Evolutionary conservation across 2,888 invertebrate genomes (phyloP).

Genomic region (Nemotelus pantherinus): DNA sequence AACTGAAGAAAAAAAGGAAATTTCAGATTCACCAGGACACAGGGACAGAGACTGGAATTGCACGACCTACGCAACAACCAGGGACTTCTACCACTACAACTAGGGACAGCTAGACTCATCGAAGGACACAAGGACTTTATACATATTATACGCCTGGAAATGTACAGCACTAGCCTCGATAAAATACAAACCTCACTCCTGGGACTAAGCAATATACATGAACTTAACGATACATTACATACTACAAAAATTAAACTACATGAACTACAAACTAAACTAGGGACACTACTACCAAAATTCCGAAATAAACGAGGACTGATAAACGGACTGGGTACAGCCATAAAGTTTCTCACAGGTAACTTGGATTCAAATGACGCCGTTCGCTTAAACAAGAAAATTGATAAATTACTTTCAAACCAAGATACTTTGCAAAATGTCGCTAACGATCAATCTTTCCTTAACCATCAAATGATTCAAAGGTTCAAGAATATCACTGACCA

Average conservation of each 20-base stretch:
- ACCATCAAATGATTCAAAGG: conserved; percentile 32
- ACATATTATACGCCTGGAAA: conserved; percentile 1
- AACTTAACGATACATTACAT: neutral
- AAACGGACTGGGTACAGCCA: conserved; percentile 26
- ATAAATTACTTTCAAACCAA: neutral
- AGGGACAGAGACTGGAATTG: too few relatives aligned
- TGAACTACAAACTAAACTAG: neutral
- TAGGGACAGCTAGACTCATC: too few relatives aligned
- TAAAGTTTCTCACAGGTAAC: conserved; percentile 33
- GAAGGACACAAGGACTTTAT: neutral
- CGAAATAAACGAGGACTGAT: conserved; percentile 19
- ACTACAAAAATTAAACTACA: neutral
- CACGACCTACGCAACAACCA: too few relatives aligned
- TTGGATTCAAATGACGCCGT: conserved; percentile 35
- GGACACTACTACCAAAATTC: conserved; percentile 5
- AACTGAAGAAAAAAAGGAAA: too few relatives aligned
- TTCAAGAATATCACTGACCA: conserved; percentile 29
- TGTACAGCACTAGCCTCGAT: neutral
- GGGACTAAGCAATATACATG: neutral
- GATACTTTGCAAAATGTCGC: neutral
- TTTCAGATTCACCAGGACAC: too few relatives aligned
- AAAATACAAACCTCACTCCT: neutral
- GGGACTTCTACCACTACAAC: too few relatives aligned
- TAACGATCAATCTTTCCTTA: conserved; percentile 16
- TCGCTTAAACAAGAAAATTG: conserved; percentile 20